A percentile compares a stretch with the other conserved stretches of the same genome.
Evolutionary conservation across 1,140 invertebrate species (phyloP).

Genomic region (Brachystomella parvula): DNA sequence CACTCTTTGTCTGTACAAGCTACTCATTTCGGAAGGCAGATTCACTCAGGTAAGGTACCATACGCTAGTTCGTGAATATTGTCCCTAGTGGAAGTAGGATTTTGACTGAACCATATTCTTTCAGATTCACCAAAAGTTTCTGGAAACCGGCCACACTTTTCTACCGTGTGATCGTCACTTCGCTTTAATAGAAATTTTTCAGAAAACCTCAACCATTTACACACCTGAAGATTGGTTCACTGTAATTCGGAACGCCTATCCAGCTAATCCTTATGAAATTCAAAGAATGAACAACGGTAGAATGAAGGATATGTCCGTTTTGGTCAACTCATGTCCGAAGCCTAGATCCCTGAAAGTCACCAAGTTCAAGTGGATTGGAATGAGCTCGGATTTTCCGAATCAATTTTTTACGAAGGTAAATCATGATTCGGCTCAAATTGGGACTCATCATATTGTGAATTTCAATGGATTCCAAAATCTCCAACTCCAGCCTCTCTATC

Average conservation of each 20-base stretch:
- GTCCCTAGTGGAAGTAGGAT: too few species aligned
- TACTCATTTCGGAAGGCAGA: slow-evolving; percentile 19
- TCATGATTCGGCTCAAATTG: neutral
- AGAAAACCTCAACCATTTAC: neutral
- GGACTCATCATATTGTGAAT: neutral
- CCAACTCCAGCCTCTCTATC: neutral
- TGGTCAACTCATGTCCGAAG: neutral
- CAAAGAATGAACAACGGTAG: neutral
- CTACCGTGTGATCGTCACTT: neutral
- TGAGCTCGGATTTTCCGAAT: neutral
- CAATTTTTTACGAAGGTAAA: neutral
- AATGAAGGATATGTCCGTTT: neutral
- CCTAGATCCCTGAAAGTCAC: slow-evolving; percentile 3
- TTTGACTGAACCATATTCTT: too few species aligned
- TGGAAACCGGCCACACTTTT: neutral
- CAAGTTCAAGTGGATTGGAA: neutral
- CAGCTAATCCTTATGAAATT: neutral
- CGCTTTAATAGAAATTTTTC: neutral
- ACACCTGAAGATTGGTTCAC: neutral
- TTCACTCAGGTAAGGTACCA: slow-evolving; percentile 18
- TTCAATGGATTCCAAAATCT: neutral
- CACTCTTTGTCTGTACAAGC: slow-evolving; percentile 13
- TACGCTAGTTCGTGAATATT: too few species aligned
- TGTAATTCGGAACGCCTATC: neutral
- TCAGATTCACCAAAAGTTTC: slow-evolving; percentile 3